These are phyloP conservation scores for Actinemys pallida DNA, from an alignment of 2,113 vertebrate genomes.

Conservation along the genomic window DNA sequence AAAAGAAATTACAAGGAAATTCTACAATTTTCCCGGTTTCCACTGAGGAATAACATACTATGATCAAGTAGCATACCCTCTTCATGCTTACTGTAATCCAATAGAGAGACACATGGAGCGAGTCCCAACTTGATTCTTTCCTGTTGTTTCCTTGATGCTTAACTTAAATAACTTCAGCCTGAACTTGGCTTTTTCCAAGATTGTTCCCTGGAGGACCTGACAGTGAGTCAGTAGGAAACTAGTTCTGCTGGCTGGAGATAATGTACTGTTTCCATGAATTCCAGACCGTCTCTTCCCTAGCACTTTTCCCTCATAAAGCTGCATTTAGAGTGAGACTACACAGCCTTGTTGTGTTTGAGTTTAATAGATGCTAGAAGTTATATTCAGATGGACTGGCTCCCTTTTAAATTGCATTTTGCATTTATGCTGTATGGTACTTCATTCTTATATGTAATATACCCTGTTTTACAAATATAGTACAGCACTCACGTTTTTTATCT, in stretches of 20 bases:
- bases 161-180: background rate
- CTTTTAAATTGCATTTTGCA: background rate
- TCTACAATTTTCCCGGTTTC: background rate
- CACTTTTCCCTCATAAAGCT: fast-evolving
- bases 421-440: background rate
- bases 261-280: background rate
- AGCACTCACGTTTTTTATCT: background rate
- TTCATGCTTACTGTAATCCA: background rate
- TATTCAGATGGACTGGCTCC: fast-evolving
- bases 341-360: fast-evolving
- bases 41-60: background rate
- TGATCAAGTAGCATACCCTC: background rate
- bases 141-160: background rate
- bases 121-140: constrained; percentile 9
- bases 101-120: background rate
- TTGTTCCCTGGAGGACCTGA: background rate
- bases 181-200: background rate
- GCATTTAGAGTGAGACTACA: background rate
- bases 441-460: background rate
- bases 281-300: background rate
- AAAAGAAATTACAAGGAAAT: background rate
- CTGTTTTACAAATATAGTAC: background rate
- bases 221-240: background rate
- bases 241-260: constrained; percentile 27
- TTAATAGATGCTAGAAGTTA: background rate